A percentile compares a stretch with the other conserved stretches of the same genome.
Evolutionary conservation across 1,140 invertebrate genomes (phyloP).

Genomic region (Rhyacophila brunnea): DNA sequence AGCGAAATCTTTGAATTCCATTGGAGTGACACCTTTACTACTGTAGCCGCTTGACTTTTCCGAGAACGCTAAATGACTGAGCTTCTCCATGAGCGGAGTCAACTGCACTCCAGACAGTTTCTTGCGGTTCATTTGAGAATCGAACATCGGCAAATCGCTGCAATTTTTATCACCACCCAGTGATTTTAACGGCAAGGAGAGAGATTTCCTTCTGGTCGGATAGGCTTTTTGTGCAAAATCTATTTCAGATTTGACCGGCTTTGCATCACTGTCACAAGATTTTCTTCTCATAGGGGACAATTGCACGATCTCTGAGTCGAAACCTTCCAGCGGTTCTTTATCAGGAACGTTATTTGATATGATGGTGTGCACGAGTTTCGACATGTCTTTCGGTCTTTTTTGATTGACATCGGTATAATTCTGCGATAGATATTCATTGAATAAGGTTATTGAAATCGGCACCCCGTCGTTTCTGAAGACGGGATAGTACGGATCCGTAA

Average conservation of each 20-base stretch:
- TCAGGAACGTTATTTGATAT: slow-evolving; percentile 12
- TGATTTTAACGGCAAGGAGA: slow-evolving; percentile 71
- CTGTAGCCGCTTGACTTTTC: slow-evolving; percentile 68
- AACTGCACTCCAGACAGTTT: slow-evolving; percentile 62
- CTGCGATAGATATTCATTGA: slow-evolving; percentile 65
- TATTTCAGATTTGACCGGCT: background rate
- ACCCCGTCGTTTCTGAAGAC: slow-evolving; percentile 71
- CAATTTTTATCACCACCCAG: slow-evolving; percentile 40
- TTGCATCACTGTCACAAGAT: slow-evolving; percentile 15
- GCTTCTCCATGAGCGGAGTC: slow-evolving; percentile 80
- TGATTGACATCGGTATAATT: slow-evolving; percentile 56
- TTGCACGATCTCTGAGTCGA: slow-evolving; percentile 46
- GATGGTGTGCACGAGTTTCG: slow-evolving; percentile 1
- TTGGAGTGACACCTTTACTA: slow-evolving; percentile 65
- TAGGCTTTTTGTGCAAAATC: slow-evolving; percentile 40
- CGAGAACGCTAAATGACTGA: slow-evolving; percentile 69
- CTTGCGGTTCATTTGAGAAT: slow-evolving; percentile 49
- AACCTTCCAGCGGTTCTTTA: slow-evolving; percentile 50
- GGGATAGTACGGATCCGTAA: slow-evolving; percentile 74
- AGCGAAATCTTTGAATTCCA: slow-evolving; percentile 58
- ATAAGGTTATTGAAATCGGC: slow-evolving; percentile 68
- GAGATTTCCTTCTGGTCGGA: slow-evolving; percentile 60
- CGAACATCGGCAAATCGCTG: slow-evolving; percentile 42
- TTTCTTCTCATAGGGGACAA: slow-evolving; percentile 44
- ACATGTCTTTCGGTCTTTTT: slow-evolving; percentile 23